Evolutionary conservation across 2,888 invertebrate species (phyloP).

Genomic region (Piscicola geometra): DNA sequence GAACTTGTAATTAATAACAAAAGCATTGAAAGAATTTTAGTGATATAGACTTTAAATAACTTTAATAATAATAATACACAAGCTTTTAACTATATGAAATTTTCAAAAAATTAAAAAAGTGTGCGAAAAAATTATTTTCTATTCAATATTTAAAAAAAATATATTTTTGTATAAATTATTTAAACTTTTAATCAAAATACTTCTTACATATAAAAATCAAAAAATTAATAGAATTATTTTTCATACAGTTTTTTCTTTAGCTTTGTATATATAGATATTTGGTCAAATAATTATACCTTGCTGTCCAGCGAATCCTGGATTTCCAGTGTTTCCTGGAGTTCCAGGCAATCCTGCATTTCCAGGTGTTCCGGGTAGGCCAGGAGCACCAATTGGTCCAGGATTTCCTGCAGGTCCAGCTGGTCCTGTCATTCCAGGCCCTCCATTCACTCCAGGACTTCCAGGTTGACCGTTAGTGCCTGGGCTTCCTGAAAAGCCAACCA

Average conservation of each 20-base stretch:
- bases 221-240: no score
- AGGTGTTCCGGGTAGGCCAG: not conserved
- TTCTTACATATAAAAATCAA: no score
- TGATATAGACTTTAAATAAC: constrained; percentile 37
- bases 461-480: not conserved
- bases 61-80: constrained; percentile 49
- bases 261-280: no score
- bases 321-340: not conserved
- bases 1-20: constrained; percentile 43
- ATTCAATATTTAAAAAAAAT: no score
- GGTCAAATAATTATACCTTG: no score
- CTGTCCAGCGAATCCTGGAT: constrained; percentile 8
- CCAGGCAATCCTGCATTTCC: constrained; percentile 18
- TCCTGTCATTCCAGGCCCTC: constrained; percentile 8
- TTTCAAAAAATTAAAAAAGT: no score
- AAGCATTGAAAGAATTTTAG: constrained; percentile 38
- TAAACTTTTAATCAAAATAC: no score
- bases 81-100: no score
- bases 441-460: constrained; percentile 10
- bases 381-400: not conserved
- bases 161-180: no score
- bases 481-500: not conserved
- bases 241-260: no score
- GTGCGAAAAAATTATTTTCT: no score
- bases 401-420: not conserved